Evolutionary conservation across 2,888 invertebrate genomes (phyloP), one percentile per base, ranked within the genome.

Genomic region (Colletes collaris): DNA sequence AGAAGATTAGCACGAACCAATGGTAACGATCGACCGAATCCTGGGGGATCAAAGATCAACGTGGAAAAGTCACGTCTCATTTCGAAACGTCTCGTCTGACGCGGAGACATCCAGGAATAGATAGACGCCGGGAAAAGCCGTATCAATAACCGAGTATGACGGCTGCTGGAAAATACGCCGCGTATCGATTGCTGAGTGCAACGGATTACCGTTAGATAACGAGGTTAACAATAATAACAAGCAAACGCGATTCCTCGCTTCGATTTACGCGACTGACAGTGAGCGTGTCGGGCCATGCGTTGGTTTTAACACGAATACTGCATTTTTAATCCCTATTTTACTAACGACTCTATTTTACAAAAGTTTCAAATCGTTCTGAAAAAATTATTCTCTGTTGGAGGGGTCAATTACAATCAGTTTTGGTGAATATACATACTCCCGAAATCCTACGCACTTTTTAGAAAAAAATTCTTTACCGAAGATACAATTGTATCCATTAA

Each of bases 151-250:
- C 50, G 77, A 55, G 53, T 46, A 60, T 35, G 62, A 52, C 67
- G 75, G 83, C 83, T 82, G 85, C 83, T 82, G 86, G 81, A 79
- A 86, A 81, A 73, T 83, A 83, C 79, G 82, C 52, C 71, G 71
- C 71, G 68, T 81, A 83, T 86, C 82, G 85, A 89, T 88, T 84
- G 81, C 82, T 82, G 84, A 84, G 86, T 84, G 79, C 65, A 68
- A 72, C 58, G 75, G 72, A 59, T 64, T 65, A 69, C 78, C 70
- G 72, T 40, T 72, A 76, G 80, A 86, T 89, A 88, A 89, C 86
- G 86, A 86, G 68, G 78, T 82, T 84, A 84, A 86, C 83, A 85
- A 83, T 76, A 71, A 71, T 76, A 74, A 74, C 79, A 75, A 70
- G 72, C 35, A 59, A 53, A 56, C 53, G 16, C 63, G 76, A 63